phyloP scores from a whole-genome alignment of 2,888 invertebrate genomes.

The Sminthurides aquaticus region DNA sequence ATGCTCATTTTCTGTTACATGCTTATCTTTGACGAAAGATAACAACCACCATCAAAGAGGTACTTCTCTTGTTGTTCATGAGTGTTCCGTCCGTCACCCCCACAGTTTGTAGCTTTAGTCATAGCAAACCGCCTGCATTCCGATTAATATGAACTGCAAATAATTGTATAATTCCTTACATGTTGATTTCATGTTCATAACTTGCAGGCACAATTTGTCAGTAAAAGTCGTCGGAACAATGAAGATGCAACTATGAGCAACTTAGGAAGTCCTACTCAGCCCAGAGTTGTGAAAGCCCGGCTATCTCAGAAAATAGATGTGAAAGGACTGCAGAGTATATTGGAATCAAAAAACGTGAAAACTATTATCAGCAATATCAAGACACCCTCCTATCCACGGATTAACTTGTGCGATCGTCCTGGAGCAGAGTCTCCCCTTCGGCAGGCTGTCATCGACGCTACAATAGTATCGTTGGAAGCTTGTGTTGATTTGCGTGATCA shows the following conservation, averaged over 20 bases:
- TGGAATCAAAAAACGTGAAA: constrained; percentile 20
- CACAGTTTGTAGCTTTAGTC: too few species aligned
- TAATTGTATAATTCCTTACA: too few species aligned
- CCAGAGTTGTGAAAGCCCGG: constrained; percentile 27
- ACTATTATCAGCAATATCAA: constrained; percentile 11
- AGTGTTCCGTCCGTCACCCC: too few species aligned
- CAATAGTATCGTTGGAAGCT: constrained; percentile 41
- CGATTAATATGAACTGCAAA: too few species aligned
- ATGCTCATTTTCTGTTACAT: neutral
- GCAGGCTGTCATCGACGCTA: constrained; percentile 44
- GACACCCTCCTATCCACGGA: constrained; percentile 21
- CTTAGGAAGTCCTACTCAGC: constrained; percentile 29
- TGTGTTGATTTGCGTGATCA: constrained; percentile 32
- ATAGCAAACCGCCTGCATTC: too few species aligned
- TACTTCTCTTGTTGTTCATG: neutral
- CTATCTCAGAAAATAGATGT: constrained; percentile 36
- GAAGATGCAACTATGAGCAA: constrained; percentile 4
- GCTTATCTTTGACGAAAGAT: neutral
- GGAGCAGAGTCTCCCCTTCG: constrained; percentile 33
- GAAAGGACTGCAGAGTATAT: constrained; percentile 21
- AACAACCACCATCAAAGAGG: neutral
- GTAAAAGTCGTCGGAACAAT: constrained; percentile 33
- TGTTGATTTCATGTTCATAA: too few species aligned
- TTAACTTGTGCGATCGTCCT: constrained; percentile 39
- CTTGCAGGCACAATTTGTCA: constrained; percentile 35